phyloP scores from a whole-genome alignment of 2,797 vertebrate genomes.

The Tangara arthus region DNA sequence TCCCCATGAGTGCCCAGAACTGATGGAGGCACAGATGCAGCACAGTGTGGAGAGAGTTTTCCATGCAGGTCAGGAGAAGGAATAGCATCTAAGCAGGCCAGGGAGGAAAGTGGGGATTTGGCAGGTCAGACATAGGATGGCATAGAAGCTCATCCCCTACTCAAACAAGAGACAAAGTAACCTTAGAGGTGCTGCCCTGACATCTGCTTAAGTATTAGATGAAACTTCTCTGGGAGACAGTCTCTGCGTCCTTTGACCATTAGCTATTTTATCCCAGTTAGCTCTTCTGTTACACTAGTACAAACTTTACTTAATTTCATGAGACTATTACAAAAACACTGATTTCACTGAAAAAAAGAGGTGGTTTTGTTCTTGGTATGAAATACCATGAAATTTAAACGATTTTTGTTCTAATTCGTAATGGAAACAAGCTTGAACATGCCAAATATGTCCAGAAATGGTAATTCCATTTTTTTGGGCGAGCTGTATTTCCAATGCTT shows the following conservation, averaged over 20 bases:
- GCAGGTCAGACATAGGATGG: neutral
- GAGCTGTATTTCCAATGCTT: neutral
- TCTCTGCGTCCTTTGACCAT: neutral
- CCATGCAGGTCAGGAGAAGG: neutral
- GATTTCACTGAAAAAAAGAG: neutral
- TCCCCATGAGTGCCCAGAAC: fast-evolving
- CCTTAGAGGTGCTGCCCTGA: no score
- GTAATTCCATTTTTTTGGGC: neutral
- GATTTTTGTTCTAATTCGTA: neutral
- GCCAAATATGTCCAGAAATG: neutral
- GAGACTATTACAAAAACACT: neutral
- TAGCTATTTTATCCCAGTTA: neutral
- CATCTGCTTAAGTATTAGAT: neutral
- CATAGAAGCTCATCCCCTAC: neutral
- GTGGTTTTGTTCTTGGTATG: neutral
- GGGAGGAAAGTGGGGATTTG: neutral
- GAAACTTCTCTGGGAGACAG: neutral
- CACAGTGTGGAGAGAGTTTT: neutral
- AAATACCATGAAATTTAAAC: neutral
- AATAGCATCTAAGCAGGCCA: neutral
- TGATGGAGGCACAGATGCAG: neutral
- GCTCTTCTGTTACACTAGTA: neutral
- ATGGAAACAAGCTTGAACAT: neutral
- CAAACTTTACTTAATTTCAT: neutral
- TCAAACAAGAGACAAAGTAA: neutral